Conservation (phyloP, 2,113 vertebrate genomes). For the Cinclus cinclus region DNA sequence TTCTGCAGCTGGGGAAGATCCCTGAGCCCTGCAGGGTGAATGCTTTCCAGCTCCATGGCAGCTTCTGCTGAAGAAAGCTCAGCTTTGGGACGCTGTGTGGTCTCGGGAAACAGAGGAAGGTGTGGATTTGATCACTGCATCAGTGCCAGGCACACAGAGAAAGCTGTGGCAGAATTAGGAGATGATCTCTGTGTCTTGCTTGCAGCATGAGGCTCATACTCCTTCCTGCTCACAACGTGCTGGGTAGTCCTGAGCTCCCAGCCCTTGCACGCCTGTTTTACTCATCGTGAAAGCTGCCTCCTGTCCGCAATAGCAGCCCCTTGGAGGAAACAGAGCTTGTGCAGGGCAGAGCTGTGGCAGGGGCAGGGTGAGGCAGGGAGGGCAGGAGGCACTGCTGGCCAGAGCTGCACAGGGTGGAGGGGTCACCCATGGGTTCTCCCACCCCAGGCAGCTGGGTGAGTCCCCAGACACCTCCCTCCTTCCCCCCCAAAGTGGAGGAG, state of each 20-base stretch:
- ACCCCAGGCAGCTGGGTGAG: background rate
- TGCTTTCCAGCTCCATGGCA: background rate
- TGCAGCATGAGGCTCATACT: background rate
- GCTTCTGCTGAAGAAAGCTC: background rate
- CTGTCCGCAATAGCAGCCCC: accelerated
- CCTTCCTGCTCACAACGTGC: background rate
- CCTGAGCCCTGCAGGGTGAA: background rate
- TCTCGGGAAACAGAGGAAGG: background rate
- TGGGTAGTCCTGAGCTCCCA: background rate
- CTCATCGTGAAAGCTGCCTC: background rate
- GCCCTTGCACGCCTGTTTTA: background rate
- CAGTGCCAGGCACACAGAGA: background rate
- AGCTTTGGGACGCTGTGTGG: background rate
- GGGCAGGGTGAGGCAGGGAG: background rate
- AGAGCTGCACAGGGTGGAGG: background rate
- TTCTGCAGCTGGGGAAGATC: background rate
- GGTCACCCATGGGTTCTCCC: background rate
- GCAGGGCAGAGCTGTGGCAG: background rate
- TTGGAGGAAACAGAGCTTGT: background rate
- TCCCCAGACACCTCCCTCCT: background rate
- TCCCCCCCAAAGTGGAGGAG: background rate
- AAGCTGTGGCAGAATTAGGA: background rate
- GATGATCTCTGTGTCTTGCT: background rate
- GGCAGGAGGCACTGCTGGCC: background rate
- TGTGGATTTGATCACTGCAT: background rate